phyloP scores from a whole-genome alignment of 1,140 invertebrate species.

The Acyrthosiphon pisum region DNA sequence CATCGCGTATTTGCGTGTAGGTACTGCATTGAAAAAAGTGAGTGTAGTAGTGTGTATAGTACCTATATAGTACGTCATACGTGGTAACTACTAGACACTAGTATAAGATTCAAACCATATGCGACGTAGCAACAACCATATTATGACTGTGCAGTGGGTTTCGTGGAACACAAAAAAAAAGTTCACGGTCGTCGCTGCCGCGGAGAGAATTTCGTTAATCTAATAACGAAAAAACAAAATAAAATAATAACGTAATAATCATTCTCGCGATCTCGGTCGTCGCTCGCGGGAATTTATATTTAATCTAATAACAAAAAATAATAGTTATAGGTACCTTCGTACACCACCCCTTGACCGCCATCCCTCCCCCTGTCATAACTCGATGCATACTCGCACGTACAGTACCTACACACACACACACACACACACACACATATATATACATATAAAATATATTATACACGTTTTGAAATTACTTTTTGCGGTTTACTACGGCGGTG shows the following conservation, averaged over 20 bases:
- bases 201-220: slow-evolving; percentile 17
- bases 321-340: not conserved
- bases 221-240: slow-evolving; percentile 14
- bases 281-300: not conserved
- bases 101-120: not conserved
- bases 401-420: not conserved
- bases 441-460: not conserved
- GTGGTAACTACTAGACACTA: not conserved
- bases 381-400: not conserved
- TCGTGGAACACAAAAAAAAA: not conserved
- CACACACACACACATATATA: not conserved
- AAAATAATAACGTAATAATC: slow-evolving; percentile 22
- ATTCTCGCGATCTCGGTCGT: not conserved
- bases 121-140: not conserved
- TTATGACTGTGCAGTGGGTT: not conserved
- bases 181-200: not conserved
- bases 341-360: not conserved
- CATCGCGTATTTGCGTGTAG: not conserved
- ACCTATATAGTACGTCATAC: not conserved
- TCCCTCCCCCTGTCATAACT: not conserved
- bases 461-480: slow-evolving; percentile 45
- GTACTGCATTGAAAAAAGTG: not conserved
- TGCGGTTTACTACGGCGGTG: slow-evolving; percentile 28
- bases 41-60: not conserved
- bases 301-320: slow-evolving; percentile 43